Evolutionary conservation across 2,113 vertebrate species (phyloP), one percentile per base, ranked within the genome.

Genomic region (Xiphophorus hellerii): DNA sequence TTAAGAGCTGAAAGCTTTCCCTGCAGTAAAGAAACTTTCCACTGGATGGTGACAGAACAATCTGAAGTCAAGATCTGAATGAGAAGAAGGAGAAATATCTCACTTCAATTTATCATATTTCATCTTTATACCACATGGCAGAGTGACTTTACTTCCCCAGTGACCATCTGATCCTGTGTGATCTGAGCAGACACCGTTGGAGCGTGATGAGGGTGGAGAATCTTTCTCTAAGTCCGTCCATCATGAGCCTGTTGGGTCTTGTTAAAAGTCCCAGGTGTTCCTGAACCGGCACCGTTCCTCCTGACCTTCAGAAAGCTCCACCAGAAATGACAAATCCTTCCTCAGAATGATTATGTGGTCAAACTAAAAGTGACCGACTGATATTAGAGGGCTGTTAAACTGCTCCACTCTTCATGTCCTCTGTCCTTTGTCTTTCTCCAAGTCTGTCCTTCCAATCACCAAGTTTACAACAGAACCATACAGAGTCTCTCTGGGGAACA

Each of bases 251-350:
- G 77, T 77, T 67, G 95, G 93, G 95, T 78, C 90, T 92, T 93
- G 94, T 96, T 96, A 96, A 92, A 95, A 93, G 92, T 94, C 90
- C 95, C 94, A 96, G 96, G 95, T 96, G 95, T 93, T 94, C 94
- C 93, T 90, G 87, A 91, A 93, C 89, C 90, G 68, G 92, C 93
- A 88, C 94, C 93, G 94, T 93, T 20, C 89, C 95, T 95, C 90
- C 93, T 95, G 96, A 93, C 92, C 58, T 89, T 84, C 75, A 76
- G 75, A 92, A 87, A 87, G 92, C 80, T 80, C 70, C 44, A 93
- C 92, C 95, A 93, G 96, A 96, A 96, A 96, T 96, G 94, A 95
- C 94, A 94, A 94, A 95, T 95, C 64, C 95, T 91, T 93, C 93
- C 90, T 95, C 94, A 93, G 93, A 91, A 94, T 93, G 92, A 95